These are phyloP conservation scores for Smithornis capensis DNA, from an alignment of 2,113 vertebrate genomes.

Conservation along the genomic window DNA sequence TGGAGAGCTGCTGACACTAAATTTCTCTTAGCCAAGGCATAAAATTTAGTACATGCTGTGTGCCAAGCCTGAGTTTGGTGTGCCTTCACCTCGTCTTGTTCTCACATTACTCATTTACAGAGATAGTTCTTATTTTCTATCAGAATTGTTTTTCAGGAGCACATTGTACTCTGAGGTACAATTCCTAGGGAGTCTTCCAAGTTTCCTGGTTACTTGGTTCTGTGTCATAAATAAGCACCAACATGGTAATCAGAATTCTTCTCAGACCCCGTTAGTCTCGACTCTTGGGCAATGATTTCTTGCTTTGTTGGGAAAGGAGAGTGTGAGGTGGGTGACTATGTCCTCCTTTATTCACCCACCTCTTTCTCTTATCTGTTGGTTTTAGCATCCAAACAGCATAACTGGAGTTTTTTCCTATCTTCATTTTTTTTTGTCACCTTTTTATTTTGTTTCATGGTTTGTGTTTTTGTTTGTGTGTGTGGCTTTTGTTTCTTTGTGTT, in stretches of 20 bases:
- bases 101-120: not conserved
- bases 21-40: not conserved
- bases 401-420: not conserved
- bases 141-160: not conserved
- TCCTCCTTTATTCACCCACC: not conserved
- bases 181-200: not conserved
- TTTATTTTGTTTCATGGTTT: not conserved
- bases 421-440: not conserved
- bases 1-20: not conserved
- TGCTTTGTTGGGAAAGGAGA: not conserved
- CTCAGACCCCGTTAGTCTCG: not conserved
- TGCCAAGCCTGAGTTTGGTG: not conserved
- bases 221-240: not conserved
- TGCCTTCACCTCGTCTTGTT: constrained; percentile 2
- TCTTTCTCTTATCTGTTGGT: not conserved
- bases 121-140: constrained; percentile 16
- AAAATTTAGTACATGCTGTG: not conserved
- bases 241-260: not conserved
- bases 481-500: not conserved
- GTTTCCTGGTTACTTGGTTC: not conserved
- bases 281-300: not conserved
- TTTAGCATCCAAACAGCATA: not conserved
- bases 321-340: not conserved
- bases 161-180: not conserved
- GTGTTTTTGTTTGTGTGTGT: not conserved